A percentile compares a stretch with the other conserved stretches of the same genome.
Conservation (phyloP, 2,888 invertebrate species). For the Chymomyza caudatula region DNA sequence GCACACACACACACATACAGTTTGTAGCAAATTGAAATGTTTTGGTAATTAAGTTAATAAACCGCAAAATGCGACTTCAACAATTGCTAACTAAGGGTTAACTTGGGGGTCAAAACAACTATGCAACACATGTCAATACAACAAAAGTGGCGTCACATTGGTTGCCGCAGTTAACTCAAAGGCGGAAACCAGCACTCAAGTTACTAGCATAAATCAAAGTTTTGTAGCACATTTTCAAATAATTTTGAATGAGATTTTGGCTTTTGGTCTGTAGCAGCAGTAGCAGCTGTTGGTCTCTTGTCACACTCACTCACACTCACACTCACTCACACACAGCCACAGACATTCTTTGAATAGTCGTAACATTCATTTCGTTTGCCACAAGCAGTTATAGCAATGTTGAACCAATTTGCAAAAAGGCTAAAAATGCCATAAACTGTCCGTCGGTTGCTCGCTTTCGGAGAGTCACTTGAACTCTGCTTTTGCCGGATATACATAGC, state of each 20-base stretch:
- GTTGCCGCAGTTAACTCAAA: background rate
- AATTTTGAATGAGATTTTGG: slow-evolving; percentile 34
- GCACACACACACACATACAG: background rate
- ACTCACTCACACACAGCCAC: slow-evolving; percentile 3
- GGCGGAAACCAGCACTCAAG: background rate
- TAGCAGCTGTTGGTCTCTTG: background rate
- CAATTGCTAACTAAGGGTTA: background rate
- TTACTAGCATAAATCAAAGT: slow-evolving; percentile 42
- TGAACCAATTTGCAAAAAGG: background rate
- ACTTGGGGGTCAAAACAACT: background rate
- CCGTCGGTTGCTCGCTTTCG: background rate
- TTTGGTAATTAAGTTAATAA: slow-evolving; percentile 28
- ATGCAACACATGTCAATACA: slow-evolving; percentile 3
- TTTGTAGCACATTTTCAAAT: slow-evolving; percentile 25
- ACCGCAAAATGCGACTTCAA: slow-evolving; percentile 34
- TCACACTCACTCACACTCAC: slow-evolving; percentile 1
- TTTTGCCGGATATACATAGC: slow-evolving; percentile 1
- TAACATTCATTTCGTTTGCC: background rate
- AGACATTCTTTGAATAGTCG: background rate
- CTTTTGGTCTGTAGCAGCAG: background rate
- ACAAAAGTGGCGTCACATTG: background rate
- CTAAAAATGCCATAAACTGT: too few species aligned
- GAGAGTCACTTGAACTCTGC: background rate
- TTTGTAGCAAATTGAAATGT: background rate
- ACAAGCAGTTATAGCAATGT: background rate